Evolutionary conservation across 1,140 invertebrate species (phyloP), one percentile per base, ranked within the genome.

Genomic region (Cydia pomonella): DNA sequence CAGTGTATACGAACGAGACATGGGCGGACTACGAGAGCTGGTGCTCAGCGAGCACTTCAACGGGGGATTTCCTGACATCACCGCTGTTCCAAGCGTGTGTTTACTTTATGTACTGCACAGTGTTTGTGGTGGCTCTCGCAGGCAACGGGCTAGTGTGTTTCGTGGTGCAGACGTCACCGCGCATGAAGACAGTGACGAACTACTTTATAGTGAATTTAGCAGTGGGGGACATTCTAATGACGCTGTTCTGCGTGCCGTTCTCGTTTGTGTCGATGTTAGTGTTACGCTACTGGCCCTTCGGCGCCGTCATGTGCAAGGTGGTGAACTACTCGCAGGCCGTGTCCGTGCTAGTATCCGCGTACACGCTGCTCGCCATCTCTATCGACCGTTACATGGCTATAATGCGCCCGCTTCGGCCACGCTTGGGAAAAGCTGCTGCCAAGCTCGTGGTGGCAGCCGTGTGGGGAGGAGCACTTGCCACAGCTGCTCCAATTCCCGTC

Each of bases 371-470:
- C 2, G 97, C 97, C 2, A 97, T 98, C 83, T 97, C 97, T 73
- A 94, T 97, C 62, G 97, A 98, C 89, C 94, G 97, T 10, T 98
- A 97, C 82, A 95, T 97, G 83, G 97, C 97, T 16, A 98, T 98
- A 74, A 96, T 98, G 93, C 97, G 97, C 93, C 98, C 98, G 0
- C 90, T 98, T 29, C 93, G 95, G 79, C 97, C 97, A 1, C 94
- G 97, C 38, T 95, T 98, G 84, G 95, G 96, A 4, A 96, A 96
- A 84, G 94, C 88, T 10, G 86, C 96, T 71, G 96, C 96, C 0
- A 95, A 96, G 78, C 89, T 95, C 50, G 95, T 97, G 62, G 97
- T 98, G 29, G 91, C 94, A 0, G 92, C 94, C 3, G 96, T 98
- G 10, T 98, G 97, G 97, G 79, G 94, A 2, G 94, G 98, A 21